Percentiles rank a stretch among this genome's conserved stretches.
Evolutionary conservation across 1,140 invertebrate genomes (phyloP).

Genomic region (Calosoma granatense): DNA sequence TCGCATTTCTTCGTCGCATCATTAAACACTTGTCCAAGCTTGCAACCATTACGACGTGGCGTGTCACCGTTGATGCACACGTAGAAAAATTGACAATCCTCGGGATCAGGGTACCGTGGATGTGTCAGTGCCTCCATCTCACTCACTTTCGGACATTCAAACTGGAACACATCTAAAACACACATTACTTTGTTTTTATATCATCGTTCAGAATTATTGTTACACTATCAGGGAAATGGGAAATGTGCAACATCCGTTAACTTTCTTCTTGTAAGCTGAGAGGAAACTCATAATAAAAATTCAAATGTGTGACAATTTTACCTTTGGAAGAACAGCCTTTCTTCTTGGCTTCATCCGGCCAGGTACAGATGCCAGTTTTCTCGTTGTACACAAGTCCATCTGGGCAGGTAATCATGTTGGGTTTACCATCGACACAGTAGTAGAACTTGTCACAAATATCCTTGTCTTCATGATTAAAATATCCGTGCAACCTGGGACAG

Average conservation of each 20-base stretch:
- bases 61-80: constrained; percentile 80
- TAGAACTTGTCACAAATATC: constrained; percentile 82
- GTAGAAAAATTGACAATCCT: constrained; percentile 87
- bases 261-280: background rate
- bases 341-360: constrained; percentile 83
- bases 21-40: constrained; percentile 84
- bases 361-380: constrained; percentile 80
- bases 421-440: constrained; percentile 81
- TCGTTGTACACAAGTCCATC: constrained; percentile 80
- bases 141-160: constrained; percentile 71
- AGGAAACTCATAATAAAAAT: too few species aligned
- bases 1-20: constrained; percentile 72
- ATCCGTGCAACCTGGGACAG: constrained; percentile 77
- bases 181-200: too few species aligned
- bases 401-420: constrained; percentile 82
- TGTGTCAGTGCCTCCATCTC: constrained; percentile 62
- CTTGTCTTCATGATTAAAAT: constrained; percentile 73
- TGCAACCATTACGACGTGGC: constrained; percentile 75
- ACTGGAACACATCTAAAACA: constrained; percentile 66
- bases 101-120: constrained; percentile 76
- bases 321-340: constrained; percentile 70
- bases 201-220: too few species aligned
- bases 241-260: background rate
- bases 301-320: constrained; percentile 27
- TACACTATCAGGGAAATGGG: too few species aligned